Evolutionary conservation across 2,888 invertebrate species (phyloP).

Genomic region (Acholoe squamosa): DNA sequence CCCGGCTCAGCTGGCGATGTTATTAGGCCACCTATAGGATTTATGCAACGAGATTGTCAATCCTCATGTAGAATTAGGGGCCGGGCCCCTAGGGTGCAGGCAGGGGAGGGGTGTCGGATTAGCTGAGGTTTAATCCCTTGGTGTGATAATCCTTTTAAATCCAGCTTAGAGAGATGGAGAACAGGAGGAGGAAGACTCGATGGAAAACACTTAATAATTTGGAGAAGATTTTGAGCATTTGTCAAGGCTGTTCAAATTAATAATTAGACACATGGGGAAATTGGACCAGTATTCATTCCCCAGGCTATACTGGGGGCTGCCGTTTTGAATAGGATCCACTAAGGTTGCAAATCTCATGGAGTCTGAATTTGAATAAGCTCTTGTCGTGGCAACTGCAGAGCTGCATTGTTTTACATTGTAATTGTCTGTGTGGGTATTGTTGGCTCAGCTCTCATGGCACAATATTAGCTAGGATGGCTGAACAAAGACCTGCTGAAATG

Average conservation of each 20-base stretch:
- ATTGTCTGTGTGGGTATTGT: not conserved
- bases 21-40: not conserved
- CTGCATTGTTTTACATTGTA: not conserved
- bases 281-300: not conserved
- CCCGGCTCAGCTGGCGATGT: too few species aligned
- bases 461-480: not conserved
- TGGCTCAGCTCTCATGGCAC: constrained; percentile 1
- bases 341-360: not conserved
- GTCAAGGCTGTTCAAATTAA: not conserved
- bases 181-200: not conserved
- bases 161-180: not conserved
- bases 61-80: not conserved
- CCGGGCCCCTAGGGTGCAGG: not conserved
- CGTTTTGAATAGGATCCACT: not conserved
- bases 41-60: not conserved
- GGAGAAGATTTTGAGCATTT: not conserved
- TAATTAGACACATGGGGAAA: not conserved
- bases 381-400: not conserved
- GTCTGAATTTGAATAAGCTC: not conserved
- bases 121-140: constrained; percentile 17
- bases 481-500: not conserved
- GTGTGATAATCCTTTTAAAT: constrained; percentile 36
- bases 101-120: not conserved
- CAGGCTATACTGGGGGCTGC: too few species aligned
- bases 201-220: not conserved